Conservation (phyloP, 2,888 invertebrate species). For the Eledona agricola region DNA sequence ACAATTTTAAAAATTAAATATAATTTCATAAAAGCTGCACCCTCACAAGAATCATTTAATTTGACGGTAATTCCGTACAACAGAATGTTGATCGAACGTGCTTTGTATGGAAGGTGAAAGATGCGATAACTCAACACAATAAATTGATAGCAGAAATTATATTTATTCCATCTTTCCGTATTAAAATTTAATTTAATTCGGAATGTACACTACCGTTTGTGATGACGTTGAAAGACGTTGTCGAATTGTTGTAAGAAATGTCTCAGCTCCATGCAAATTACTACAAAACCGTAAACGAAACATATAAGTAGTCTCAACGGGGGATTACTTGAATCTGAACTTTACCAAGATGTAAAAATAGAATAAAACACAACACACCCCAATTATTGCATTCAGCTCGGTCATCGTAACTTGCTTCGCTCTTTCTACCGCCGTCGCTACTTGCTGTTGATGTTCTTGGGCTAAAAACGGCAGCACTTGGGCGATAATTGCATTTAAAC, state of each 20-base stretch:
- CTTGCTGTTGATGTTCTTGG: conserved; percentile 91
- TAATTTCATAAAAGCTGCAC: no score
- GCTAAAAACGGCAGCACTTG: conserved; percentile 94
- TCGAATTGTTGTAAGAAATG: conserved; percentile 8
- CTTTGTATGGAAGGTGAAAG: no score
- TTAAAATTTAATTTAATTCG: no score
- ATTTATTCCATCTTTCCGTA: no score
- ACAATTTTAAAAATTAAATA: no score
- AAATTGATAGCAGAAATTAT: no score
- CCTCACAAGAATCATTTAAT: no score
- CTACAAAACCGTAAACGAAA: conserved; percentile 31
- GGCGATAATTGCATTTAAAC: conserved; percentile 91
- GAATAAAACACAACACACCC: conserved; percentile 78
- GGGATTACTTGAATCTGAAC: conserved; percentile 6
- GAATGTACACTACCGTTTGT: no score
- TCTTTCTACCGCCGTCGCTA: conserved; percentile 90
- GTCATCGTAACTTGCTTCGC: conserved; percentile 97
- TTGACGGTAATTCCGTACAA: no score
- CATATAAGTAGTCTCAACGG: conserved; percentile 35
- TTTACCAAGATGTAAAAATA: conserved; percentile 10
- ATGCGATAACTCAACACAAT: no score
- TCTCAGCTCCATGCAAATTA: conserved; percentile 28
- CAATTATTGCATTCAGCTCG: conserved; percentile 92
- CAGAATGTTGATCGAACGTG: no score
- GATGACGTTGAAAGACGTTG: conserved; percentile 25